These are phyloP conservation scores for Solenopsis fugax DNA, from an alignment of 1,140 invertebrate species.

Conservation along the genomic window DNA sequence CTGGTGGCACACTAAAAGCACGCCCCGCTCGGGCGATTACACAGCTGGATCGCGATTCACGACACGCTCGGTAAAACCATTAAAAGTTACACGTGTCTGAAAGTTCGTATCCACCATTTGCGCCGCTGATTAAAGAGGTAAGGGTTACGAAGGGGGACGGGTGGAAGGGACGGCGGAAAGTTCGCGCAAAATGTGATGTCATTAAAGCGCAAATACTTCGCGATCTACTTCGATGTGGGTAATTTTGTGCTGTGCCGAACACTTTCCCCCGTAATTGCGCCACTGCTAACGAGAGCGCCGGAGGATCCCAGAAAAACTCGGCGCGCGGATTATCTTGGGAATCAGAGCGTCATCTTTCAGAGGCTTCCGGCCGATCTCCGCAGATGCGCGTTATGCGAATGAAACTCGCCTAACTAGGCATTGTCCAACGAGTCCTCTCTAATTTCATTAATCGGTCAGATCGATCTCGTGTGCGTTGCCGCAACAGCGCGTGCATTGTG, in stretches of 20 bases:
- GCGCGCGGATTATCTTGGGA: constrained; percentile 26
- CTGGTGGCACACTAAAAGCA: constrained; percentile 32
- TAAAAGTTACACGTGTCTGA: constrained; percentile 67
- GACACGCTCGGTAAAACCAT: constrained; percentile 69
- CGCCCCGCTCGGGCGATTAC: background rate
- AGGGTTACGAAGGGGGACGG: background rate
- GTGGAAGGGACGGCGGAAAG: constrained; percentile 35
- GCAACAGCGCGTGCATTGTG: constrained; percentile 26
- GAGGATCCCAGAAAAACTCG: background rate
- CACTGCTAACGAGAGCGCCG: constrained; percentile 32
- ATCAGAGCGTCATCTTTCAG: constrained; percentile 12
- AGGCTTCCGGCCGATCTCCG: background rate
- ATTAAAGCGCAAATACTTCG: constrained; percentile 47
- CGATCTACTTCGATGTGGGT: constrained; percentile 33
- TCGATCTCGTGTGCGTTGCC: background rate
- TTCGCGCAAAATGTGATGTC: constrained; percentile 53
- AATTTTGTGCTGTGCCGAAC: constrained; percentile 57
- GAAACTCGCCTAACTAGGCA: background rate
- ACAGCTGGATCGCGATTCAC: constrained; percentile 25
- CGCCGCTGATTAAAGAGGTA: constrained; percentile 45
- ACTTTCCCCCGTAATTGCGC: constrained; percentile 66
- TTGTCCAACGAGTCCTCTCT: background rate
- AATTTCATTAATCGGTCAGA: constrained; percentile 13
- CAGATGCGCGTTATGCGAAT: background rate
- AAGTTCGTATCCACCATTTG: constrained; percentile 49